Percentiles rank a stretch among this genome's conserved stretches.
These are phyloP conservation scores for Polypterus bichir DNA, from an alignment of 2,113 vertebrate genomes.

Conservation along the genomic window DNA sequence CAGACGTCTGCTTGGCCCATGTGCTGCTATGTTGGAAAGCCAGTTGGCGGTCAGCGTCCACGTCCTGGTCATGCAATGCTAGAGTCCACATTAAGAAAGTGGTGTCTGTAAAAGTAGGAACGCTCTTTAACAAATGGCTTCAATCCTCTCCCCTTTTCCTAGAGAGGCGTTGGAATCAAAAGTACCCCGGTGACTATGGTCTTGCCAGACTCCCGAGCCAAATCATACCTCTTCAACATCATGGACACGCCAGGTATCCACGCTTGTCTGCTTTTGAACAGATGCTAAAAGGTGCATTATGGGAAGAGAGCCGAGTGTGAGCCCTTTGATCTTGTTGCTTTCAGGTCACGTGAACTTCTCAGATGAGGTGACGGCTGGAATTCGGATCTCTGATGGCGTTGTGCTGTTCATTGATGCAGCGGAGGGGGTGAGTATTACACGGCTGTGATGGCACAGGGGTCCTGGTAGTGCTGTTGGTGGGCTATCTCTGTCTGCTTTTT, in stretches of 20 bases:
- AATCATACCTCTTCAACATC: slow-evolving; percentile 96
- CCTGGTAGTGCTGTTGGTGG: background rate
- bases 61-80: background rate
- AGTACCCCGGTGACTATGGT: slow-evolving; percentile 94
- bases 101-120: too few species aligned
- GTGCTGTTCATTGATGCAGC: slow-evolving; percentile 96
- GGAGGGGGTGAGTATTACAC: slow-evolving; percentile 68
- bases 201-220: slow-evolving; percentile 88
- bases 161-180: slow-evolving; percentile 97
- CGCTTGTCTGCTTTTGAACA: background rate
- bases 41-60: background rate
- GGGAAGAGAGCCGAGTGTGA: background rate
- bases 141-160: slow-evolving; percentile 17
- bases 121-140: background rate
- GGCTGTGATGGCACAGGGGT: background rate
- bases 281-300: background rate
- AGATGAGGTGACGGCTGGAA: slow-evolving; percentile 87
- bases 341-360: slow-evolving; percentile 94
- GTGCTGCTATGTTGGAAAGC: fast-evolving
- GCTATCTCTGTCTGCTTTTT: background rate
- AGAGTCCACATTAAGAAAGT: too few species aligned
- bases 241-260: slow-evolving; percentile 90
- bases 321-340: slow-evolving; percentile 9
- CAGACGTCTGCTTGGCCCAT: background rate
- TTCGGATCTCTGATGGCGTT: slow-evolving; percentile 85